A percentile compares a stretch with the other conserved stretches of the same genome.
phyloP scores from a whole-genome alignment of 2,888 invertebrate genomes.

The Cerastoderma edule region DNA sequence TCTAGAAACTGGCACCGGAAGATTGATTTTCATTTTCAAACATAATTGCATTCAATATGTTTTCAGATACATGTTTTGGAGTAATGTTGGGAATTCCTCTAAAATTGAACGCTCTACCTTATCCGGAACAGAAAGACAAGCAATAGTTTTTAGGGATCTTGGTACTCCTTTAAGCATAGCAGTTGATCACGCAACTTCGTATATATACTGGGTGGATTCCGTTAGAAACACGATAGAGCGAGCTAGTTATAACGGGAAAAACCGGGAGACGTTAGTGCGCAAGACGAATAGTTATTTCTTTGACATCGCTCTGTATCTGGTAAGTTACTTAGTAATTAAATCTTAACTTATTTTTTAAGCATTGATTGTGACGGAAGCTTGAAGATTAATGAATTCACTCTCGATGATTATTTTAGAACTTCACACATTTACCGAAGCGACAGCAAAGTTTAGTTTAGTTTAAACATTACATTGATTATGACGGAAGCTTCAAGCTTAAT shows the following conservation, averaged over 20 bases:
- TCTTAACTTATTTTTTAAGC: too few species aligned
- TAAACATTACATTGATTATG: too few species aligned
- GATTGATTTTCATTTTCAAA: too few species aligned
- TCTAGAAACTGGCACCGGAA: too few species aligned
- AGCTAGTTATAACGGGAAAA: background rate
- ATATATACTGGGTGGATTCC: conserved; percentile 16
- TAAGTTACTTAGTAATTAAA: too few species aligned
- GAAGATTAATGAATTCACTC: too few species aligned
- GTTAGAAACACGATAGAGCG: conserved; percentile 14
- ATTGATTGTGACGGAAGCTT: too few species aligned
- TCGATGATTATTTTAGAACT: too few species aligned
- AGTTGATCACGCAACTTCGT: background rate
- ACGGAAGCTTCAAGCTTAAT: too few species aligned
- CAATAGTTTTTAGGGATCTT: background rate
- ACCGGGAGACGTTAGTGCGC: background rate
- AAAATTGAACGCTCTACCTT: conserved; percentile 6
- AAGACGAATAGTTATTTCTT: background rate
- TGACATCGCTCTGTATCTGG: conserved; percentile 2
- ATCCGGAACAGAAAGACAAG: background rate
- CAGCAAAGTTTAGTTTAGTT: too few species aligned
- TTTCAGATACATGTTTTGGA: conserved; percentile 19
- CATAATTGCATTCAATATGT: too few species aligned
- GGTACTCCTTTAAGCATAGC: background rate
- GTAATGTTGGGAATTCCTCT: background rate
- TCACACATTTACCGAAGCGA: too few species aligned